These are phyloP conservation scores for Pomatostomus ruficeps DNA, from an alignment of 2,113 vertebrate genomes.

Conservation along the genomic window DNA sequence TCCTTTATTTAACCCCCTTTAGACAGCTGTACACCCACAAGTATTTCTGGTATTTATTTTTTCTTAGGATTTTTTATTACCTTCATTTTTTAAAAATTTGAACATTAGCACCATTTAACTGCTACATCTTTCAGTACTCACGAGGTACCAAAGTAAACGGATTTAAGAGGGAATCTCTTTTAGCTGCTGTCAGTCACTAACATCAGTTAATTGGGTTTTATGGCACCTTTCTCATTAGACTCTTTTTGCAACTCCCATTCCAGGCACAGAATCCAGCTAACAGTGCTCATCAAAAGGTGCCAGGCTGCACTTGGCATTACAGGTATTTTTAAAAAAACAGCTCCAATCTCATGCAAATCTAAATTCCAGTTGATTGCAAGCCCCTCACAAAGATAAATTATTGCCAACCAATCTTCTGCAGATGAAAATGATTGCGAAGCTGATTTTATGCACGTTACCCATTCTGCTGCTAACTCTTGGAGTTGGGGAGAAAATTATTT, in stretches of 20 bases:
- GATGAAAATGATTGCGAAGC: slow-evolving; percentile 13
- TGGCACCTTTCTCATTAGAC: neutral
- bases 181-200: neutral
- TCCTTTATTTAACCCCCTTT: neutral
- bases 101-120: neutral
- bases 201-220: neutral
- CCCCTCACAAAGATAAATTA: slow-evolving; percentile 11
- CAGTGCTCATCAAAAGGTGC: neutral
- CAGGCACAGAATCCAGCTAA: neutral
- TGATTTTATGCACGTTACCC: neutral
- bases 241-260: neutral
- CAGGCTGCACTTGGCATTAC: neutral
- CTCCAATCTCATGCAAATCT: neutral
- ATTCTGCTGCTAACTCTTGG: neutral
- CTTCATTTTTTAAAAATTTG: neutral
- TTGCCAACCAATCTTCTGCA: slow-evolving; percentile 12
- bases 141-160: neutral
- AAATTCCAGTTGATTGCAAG: neutral
- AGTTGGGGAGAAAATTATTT: slow-evolving; percentile 9
- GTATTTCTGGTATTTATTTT: neutral
- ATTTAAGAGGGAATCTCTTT: neutral
- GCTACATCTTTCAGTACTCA: neutral
- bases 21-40: neutral
- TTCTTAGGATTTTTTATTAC: neutral
- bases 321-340: slow-evolving; percentile 6